Evolutionary conservation across 2,888 invertebrate species (phyloP), one percentile per base, ranked within the genome.

Genomic region (Ceriagrion tenellum): DNA sequence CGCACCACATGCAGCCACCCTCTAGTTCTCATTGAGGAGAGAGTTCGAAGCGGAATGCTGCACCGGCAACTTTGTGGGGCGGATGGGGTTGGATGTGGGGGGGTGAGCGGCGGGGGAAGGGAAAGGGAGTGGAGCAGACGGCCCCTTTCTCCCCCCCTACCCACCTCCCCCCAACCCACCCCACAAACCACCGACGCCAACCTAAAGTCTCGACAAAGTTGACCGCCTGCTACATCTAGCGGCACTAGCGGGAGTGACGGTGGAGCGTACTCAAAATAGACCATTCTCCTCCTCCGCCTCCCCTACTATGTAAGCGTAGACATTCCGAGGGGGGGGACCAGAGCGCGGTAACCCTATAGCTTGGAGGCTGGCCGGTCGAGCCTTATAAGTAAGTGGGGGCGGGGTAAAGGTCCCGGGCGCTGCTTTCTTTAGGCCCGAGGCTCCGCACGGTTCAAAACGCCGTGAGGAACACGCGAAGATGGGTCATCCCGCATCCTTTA

Each of bases 341-440:
- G 90, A 89, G 95, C 95, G 95, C 90, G 88, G 88, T 88, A 89
- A 88, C 88, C 55, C 95, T 89, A 88, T 95, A 89, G 56, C 89
- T 95, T 95, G 95, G 95, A 90, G 95, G 74, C 95, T 93, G 55
- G 88, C 91, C 88, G 69, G 81, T 59, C 95, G 95, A 74, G 90
- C 95, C 95, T 95, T 95, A 95, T 95, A 95, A 95, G 95, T 95
- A 95, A 95, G 95, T 95, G 95, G 89, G 95, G 88, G 89, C 89
- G 89, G 63, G 89, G 56, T 89, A 95, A 88, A 81, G 88, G 59
- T 56, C 88, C 95, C 95, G 95, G 90, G 95, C 90, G 90, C 90
- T 74, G 95, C 95, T 95, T 95, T 95, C 95, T 95, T 95, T 95
- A 95, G 95, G 89, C 89, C 89, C 59, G 69, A 95, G 89, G 89